Evolutionary conservation across 1,140 invertebrate genomes (phyloP), one percentile per base, ranked within the genome.

Genomic region (Drosophila subobscura): DNA sequence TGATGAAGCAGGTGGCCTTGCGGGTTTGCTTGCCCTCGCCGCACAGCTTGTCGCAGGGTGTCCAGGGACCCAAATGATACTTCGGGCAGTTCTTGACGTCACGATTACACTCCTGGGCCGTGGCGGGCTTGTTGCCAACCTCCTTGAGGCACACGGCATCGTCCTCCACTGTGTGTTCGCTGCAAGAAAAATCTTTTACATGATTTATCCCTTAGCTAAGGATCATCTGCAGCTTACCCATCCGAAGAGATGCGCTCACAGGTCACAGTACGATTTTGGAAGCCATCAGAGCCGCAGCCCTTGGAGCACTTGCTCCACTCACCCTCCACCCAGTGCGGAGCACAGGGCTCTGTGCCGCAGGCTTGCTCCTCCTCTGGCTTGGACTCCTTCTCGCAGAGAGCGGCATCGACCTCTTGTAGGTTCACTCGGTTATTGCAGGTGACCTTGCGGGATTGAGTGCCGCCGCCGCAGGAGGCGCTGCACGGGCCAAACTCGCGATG

Each of bases 11-110:
- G 0, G 93, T 94, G 0, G 97, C 95, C 73, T 94, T 93, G 29
- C 96, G 93, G 0, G 92, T 94, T 92, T 96, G 94, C 72, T 95
- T 95, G 1, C 97, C 98, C 72, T 96, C 94, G 0, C 97, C 98
- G 90, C 98, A 99, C 8, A 98, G 92, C 81, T 95, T 95, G 89
- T 97, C 95, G 84, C 97, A 99, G 95, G 96, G 95, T 91, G 95
- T 95, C 97, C 97, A 98, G 5, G 96, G 95, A 57, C 95, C 97
- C 23, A 94, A 92, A 72, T 96, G 95, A 95, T 97, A 98, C 23
- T 94, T 93, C 0, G 97, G 97, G 91, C 97, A 99, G 20, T 94
- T 93, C 23, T 94, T 92, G 10, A 95, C 94, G 59, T 94, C 93
- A 5, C 90, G 78, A 89, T 97, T 97, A 90, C 97, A 98, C 59